These are phyloP conservation scores for Ciconia boyciana DNA, from an alignment of 2,113 vertebrate genomes.

Conservation along the genomic window DNA sequence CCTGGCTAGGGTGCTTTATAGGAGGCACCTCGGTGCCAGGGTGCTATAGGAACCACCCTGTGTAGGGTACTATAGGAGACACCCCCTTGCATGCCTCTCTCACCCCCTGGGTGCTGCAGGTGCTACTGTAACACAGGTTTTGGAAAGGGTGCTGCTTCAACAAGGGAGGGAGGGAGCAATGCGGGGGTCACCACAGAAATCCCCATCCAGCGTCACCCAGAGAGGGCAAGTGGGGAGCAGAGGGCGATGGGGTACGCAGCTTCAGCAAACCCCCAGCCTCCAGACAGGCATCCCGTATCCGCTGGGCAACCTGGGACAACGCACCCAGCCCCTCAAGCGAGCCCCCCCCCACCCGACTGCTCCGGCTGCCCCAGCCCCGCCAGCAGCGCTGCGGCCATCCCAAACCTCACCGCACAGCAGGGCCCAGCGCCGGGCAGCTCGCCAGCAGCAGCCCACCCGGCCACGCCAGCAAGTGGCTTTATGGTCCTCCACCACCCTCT, in stretches of 20 bases:
- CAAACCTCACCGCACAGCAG: not conserved
- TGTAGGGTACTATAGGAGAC: not conserved
- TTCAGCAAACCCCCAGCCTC: not conserved
- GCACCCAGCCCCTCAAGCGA: fast-evolving
- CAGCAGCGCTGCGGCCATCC: not conserved
- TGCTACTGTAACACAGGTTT: not conserved
- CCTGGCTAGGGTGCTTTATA: not conserved
- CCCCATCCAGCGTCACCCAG: fast-evolving
- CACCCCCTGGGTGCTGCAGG: not conserved
- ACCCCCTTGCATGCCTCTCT: not conserved
- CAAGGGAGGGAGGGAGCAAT: not conserved
- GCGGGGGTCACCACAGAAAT: not conserved
- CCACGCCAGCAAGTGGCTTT: not conserved
- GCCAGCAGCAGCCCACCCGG: not conserved
- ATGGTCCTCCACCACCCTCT: not conserved
- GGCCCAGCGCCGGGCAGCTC: not conserved
- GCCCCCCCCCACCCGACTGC: not conserved
- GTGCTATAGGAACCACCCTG: not conserved
- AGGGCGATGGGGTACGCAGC: not conserved
- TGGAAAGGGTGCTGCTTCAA: not conserved
- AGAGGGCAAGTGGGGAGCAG: not conserved
- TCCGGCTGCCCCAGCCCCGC: not conserved
- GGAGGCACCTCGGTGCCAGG: not conserved
- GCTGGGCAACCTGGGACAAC: not conserved
- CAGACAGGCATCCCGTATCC: not conserved